Conservation (phyloP, 2,888 invertebrate species). For the Hemithea aestivaria region DNA sequence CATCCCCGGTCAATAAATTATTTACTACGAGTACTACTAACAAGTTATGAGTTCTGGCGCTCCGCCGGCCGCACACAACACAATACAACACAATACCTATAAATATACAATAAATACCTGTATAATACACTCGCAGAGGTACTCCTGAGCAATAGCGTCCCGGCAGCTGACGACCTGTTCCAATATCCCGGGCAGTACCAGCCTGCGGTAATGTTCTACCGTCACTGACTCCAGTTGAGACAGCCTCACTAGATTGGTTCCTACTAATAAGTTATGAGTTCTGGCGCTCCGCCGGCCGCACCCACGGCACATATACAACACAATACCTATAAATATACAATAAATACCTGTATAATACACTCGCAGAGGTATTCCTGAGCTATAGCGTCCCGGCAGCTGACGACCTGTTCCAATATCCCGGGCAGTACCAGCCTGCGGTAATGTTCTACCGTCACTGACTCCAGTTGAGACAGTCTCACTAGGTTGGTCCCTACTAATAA, state of each 20-base stretch:
- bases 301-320: no score
- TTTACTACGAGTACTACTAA: no score
- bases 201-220: constrained; percentile 93
- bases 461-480: constrained; percentile 96
- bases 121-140: constrained; percentile 87
- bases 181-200: constrained; percentile 96
- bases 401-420: constrained; percentile 98
- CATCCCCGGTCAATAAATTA: no score
- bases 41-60: no score
- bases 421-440: constrained; percentile 95
- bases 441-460: constrained; percentile 95
- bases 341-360: constrained; percentile 10
- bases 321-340: background rate
- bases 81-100: no score
- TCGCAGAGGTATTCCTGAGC: constrained; percentile 99
- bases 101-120: constrained; percentile 7
- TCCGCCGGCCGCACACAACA: no score
- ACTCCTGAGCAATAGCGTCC: constrained; percentile 99
- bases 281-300: no score
- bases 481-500: constrained; percentile 99
- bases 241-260: no score
- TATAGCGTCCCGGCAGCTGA: constrained; percentile 98
- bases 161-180: constrained; percentile 99
- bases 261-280: no score
- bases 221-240: no score